Percentiles rank a stretch among this genome's conserved stretches.
phyloP scores from a whole-genome alignment of 2,113 vertebrate species.

The Mastomys natalensis region DNA sequence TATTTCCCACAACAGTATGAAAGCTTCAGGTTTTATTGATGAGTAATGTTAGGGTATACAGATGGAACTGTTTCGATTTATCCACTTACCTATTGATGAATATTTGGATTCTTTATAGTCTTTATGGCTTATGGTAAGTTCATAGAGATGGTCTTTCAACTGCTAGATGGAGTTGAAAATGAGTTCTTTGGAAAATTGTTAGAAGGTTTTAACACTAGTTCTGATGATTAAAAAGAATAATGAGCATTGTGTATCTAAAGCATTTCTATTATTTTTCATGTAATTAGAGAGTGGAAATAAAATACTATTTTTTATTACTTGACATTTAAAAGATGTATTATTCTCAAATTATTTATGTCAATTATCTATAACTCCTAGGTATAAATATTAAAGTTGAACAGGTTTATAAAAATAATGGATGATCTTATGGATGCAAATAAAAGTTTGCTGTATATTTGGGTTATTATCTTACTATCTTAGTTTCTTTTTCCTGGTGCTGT shows the following conservation, averaged over 20 bases:
- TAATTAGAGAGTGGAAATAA: background rate
- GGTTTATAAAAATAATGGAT: background rate
- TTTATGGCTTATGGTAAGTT: background rate
- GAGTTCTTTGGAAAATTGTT: background rate
- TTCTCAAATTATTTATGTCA: slow-evolving; percentile 1
- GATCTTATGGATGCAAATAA: background rate
- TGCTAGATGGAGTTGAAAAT: background rate
- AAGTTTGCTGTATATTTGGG: background rate
- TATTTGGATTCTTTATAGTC: background rate
- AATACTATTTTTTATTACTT: background rate
- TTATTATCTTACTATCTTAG: background rate
- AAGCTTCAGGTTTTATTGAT: background rate
- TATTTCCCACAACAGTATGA: no score
- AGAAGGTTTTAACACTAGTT: background rate
- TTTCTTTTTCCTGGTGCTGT: background rate
- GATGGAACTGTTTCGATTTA: background rate
- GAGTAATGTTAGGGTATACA: background rate
- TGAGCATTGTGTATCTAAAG: background rate
- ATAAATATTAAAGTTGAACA: background rate
- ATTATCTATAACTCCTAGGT: background rate
- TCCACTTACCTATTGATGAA: background rate
- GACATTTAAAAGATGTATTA: background rate
- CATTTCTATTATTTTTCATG: slow-evolving; percentile 1
- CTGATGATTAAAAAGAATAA: background rate
- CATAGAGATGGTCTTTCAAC: background rate